Evolutionary conservation across 2,113 vertebrate genomes (phyloP), one percentile per base, ranked within the genome.

Genomic region (Tenrec ecaudatus): DNA sequence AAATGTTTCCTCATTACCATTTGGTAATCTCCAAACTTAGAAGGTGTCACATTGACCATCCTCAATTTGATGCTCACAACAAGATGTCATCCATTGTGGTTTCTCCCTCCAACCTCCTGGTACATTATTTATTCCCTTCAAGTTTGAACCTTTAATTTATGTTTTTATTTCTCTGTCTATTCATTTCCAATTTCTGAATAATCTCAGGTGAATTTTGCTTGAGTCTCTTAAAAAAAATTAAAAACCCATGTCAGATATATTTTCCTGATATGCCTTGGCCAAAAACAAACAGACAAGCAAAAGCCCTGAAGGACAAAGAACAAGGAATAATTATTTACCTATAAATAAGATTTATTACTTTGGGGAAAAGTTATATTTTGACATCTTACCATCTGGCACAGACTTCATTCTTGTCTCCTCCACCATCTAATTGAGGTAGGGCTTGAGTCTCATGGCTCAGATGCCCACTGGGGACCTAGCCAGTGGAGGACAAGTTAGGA

Each of bases 31-130:
- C 47, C 40, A 80, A 62, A 62, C 22, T 17, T 9, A 60, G 47
- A 81, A 22, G 6, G 31, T 22, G 22, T 69, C 14, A 17, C 69
- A 11, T 60, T 85, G 10, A 7, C 60, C 29, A 27, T 6, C 1
- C 1, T 90, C 20, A 31, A 90, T 82, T 75, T 75, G 12, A 36
- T n/a, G 53, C 77, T 58, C 81, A 79, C 0, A 0, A 81, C 78
- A 93, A 64, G 62, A 88, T 43, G 73, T 36, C 82, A 95, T 80
- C 58, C 77, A 33, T 83, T 89, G 83, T 25, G 92, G 9, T 36
- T 82, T n/a, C 27, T 81, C 11, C 77, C 47, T 84, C 27, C 7
- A 3, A 40, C 40, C 40, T 3, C 12, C n/a, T 43, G 82, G 60
- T 36, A 47, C 6, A 25, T 8, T 84, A 23, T 90, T 90, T 25